Percentiles rank a stretch among this genome's conserved stretches.
Evolutionary conservation across 2,888 invertebrate species (phyloP).

Genomic region (Dolichomitus sp.): DNA sequence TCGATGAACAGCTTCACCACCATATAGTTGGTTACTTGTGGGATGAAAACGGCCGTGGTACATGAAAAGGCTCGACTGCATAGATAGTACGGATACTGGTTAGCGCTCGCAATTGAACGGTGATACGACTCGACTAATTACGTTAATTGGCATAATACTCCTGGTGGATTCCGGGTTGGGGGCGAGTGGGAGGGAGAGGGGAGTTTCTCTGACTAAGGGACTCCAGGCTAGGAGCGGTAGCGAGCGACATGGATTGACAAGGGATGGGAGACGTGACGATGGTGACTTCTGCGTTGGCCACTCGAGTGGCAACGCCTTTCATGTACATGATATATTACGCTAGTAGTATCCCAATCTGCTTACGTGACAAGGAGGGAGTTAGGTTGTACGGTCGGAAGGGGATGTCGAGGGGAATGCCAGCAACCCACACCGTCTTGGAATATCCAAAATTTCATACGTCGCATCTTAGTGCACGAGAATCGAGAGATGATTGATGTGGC

Average conservation of each 20-base stretch:
- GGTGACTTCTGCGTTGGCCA: background rate
- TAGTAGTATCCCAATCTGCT: slow-evolving; percentile 65
- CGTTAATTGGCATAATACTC: slow-evolving; percentile 81
- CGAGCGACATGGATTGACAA: slow-evolving; percentile 35
- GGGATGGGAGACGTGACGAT: slow-evolving; percentile 6
- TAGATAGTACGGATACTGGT: slow-evolving; percentile 34
- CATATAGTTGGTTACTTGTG: slow-evolving; percentile 4
- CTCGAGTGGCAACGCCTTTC: slow-evolving; percentile 4
- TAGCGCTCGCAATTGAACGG: slow-evolving; percentile 70
- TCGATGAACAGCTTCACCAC: slow-evolving; percentile 7
- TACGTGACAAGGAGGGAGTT: slow-evolving; percentile 57
- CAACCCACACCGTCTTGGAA: background rate
- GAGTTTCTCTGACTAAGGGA: slow-evolving; percentile 44
- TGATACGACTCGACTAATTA: slow-evolving; percentile 75
- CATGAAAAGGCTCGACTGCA: slow-evolving; percentile 42
- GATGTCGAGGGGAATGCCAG: slow-evolving; percentile 3
- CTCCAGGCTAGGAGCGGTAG: slow-evolving; percentile 12
- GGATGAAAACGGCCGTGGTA: slow-evolving; percentile 5
- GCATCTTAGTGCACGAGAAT: background rate
- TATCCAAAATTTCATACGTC: slow-evolving; percentile 23
- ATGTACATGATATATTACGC: slow-evolving; percentile 50
- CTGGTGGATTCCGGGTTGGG: slow-evolving; percentile 73
- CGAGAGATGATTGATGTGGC: background rate
- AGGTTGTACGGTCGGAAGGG: background rate
- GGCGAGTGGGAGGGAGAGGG: slow-evolving; percentile 38